Percentiles rank a stretch among this genome's conserved stretches.
Conservation (phyloP, 2,797 vertebrate species). For the Bradypus variegatus region DNA sequence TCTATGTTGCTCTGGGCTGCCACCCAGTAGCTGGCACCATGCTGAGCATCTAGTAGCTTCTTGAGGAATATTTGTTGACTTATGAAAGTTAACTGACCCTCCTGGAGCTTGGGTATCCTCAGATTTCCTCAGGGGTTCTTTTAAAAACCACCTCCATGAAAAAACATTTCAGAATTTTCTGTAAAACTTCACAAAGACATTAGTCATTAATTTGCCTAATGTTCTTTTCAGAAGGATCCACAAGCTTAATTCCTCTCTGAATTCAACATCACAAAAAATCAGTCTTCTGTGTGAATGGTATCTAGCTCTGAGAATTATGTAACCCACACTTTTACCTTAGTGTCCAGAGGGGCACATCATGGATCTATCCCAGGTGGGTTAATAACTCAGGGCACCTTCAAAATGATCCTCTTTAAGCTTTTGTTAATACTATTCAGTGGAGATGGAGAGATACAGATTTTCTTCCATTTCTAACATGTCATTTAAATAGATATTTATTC, state of each 20-base stretch:
- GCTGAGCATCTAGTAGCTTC: background rate
- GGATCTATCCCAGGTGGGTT: background rate
- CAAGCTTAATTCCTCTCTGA: slow-evolving; percentile 10
- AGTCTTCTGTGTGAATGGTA: background rate
- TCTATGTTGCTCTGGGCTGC: rapidly evolving
- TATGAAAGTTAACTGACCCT: background rate
- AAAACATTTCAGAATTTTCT: background rate
- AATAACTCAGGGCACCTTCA: background rate
- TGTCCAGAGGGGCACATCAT: background rate
- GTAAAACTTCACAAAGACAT: background rate
- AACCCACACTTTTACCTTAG: background rate
- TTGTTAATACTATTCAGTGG: background rate
- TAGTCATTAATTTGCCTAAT: slow-evolving; percentile 24
- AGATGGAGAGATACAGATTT: background rate
- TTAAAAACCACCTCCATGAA: background rate
- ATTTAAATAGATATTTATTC: slow-evolving; percentile 72
- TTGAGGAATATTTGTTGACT: background rate
- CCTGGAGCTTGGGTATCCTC: background rate
- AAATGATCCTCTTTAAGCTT: background rate
- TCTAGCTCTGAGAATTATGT: background rate
- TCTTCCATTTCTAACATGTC: slow-evolving; percentile 29
- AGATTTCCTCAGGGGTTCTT: background rate
- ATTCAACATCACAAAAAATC: background rate
- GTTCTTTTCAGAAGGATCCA: slow-evolving; percentile 24
- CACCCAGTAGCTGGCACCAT: background rate